phyloP scores from a whole-genome alignment of 1,140 invertebrate genomes.

The Panulirus ornatus region DNA sequence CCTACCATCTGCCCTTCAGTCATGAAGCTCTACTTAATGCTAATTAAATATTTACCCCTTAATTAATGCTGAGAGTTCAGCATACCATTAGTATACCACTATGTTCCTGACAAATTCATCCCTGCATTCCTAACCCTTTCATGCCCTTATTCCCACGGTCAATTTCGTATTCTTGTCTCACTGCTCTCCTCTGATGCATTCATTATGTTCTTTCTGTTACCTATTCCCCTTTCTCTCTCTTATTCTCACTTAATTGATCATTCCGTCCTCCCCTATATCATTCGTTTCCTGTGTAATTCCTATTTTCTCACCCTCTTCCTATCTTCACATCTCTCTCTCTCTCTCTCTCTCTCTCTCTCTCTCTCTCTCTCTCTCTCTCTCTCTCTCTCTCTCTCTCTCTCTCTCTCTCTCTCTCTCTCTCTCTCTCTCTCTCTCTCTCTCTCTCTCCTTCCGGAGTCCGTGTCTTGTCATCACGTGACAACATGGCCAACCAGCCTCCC shows the following conservation, averaged over 20 bases:
- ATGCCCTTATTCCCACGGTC: background rate
- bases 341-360: background rate
- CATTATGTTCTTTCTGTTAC: background rate
- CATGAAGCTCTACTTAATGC: too few species aligned
- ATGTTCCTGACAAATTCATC: too few species aligned
- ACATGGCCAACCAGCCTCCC: too few species aligned
- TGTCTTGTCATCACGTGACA: too few species aligned
- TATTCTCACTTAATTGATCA: background rate
- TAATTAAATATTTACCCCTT: too few species aligned
- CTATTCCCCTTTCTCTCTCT: background rate
- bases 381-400: background rate
- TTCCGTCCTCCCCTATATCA: constrained; percentile 15
- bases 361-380: constrained; percentile 28
- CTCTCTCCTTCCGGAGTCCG: background rate
- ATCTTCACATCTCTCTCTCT: background rate
- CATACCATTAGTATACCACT: too few species aligned
- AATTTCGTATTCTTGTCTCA: background rate
- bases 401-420: background rate
- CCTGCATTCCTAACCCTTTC: too few species aligned
- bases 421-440: constrained; percentile 3
- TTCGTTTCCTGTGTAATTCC: background rate
- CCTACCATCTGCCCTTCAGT: background rate
- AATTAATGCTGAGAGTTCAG: too few species aligned
- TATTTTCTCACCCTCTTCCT: background rate
- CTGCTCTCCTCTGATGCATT: background rate